phyloP scores from a whole-genome alignment of 2,797 vertebrate species.

The Tapera naevia region DNA sequence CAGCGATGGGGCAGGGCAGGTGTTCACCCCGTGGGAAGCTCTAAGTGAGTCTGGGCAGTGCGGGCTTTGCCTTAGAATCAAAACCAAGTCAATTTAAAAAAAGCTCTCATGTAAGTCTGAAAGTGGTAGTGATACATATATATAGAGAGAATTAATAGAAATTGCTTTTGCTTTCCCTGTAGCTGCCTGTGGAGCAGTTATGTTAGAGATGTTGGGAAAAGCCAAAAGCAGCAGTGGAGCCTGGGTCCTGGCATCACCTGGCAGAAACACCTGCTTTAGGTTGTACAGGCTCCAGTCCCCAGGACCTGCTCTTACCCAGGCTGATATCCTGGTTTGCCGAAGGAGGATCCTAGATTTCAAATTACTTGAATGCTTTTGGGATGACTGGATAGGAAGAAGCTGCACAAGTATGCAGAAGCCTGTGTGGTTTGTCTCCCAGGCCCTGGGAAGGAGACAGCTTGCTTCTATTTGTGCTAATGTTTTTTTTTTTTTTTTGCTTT shows the following conservation, averaged over 20 bases:
- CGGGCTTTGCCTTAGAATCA: neutral
- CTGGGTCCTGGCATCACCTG: neutral
- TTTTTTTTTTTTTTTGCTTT: neutral
- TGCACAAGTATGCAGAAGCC: slow-evolving; percentile 33
- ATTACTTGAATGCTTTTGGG: slow-evolving; percentile 42
- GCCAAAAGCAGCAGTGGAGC: neutral
- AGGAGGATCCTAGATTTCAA: neutral
- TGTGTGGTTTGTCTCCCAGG: slow-evolving; percentile 39
- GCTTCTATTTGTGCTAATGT: neutral
- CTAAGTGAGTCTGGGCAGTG: rapidly evolving
- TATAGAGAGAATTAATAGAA: neutral
- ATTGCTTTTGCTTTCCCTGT: neutral
- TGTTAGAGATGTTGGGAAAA: neutral
- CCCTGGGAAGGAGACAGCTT: slow-evolving; percentile 31
- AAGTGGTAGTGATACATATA: neutral
- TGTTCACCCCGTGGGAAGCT: neutral
- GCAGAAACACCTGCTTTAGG: neutral
- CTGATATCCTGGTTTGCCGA: neutral
- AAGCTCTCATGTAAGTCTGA: rapidly evolving
- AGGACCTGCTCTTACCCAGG: neutral
- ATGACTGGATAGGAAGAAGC: slow-evolving; percentile 44
- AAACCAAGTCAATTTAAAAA: neutral
- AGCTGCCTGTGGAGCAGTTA: neutral
- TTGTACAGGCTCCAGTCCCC: neutral
- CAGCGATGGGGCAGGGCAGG: neutral